Evolutionary conservation across 2,888 invertebrate species (phyloP).

Genomic region (Furcula furcula): DNA sequence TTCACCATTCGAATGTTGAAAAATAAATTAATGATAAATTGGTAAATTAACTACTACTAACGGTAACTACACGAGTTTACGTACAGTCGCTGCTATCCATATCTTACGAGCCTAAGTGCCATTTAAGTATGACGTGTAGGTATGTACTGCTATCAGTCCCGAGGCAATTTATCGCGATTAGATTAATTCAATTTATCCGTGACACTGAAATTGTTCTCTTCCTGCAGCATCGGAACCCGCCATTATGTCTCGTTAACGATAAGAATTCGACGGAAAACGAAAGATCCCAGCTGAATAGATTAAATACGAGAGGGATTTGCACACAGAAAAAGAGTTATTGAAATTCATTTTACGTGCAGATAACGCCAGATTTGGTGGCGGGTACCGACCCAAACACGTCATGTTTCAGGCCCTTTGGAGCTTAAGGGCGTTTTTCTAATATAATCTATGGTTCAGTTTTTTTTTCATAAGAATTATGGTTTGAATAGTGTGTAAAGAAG

Average conservation of each 20-base stretch:
- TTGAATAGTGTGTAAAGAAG: neutral
- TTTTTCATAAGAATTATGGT: neutral
- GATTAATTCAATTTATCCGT: constrained; percentile 73
- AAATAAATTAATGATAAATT: too few relatives aligned
- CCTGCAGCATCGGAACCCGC: constrained; percentile 61
- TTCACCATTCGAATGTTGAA: too few relatives aligned
- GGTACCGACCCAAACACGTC: constrained; percentile 15
- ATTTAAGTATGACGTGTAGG: constrained; percentile 27
- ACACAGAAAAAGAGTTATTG: constrained; percentile 26
- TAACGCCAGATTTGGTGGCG: constrained; percentile 7
- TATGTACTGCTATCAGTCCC: constrained; percentile 23
- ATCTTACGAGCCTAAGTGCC: too few relatives aligned
- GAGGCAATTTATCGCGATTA: constrained; percentile 70
- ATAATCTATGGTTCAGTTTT: neutral
- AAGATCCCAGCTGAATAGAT: constrained; percentile 32
- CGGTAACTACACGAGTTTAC: too few relatives aligned
- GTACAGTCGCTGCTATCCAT: too few relatives aligned
- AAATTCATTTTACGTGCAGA: constrained; percentile 27
- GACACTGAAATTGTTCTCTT: constrained; percentile 67
- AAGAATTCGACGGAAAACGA: constrained; percentile 53
- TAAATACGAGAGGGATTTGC: constrained; percentile 33
- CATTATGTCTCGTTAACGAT: constrained; percentile 60
- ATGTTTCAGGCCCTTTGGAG: constrained; percentile 5
- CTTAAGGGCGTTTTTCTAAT: neutral
- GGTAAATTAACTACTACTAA: too few relatives aligned